phyloP scores from a whole-genome alignment of 2,888 invertebrate species.

The Chloroclysta siterata region DNA sequence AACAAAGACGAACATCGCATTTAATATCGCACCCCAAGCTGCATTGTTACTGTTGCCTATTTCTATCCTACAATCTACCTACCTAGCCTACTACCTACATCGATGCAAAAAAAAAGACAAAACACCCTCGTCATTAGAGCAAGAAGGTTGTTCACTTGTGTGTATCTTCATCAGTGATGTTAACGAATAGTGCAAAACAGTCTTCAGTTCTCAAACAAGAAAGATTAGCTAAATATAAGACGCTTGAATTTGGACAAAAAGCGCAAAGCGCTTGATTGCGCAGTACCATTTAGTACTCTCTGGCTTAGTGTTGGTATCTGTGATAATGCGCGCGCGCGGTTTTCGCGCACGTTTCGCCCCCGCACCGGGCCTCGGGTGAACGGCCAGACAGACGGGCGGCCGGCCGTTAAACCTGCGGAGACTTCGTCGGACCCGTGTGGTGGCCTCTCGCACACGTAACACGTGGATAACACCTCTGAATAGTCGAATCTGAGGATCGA shows the following conservation, averaged over 20 bases:
- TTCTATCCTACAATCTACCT: neutral
- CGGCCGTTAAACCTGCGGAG: constrained; percentile 82
- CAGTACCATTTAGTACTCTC: constrained; percentile 4
- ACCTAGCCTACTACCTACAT: no score
- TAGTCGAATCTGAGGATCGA: constrained; percentile 29
- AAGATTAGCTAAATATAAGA: constrained; percentile 24
- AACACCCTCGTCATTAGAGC: neutral
- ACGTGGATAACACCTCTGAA: constrained; percentile 48
- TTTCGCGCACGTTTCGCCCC: constrained; percentile 79
- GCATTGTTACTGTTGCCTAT: neutral
- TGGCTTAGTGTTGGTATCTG: constrained; percentile 32
- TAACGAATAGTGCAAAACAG: neutral
- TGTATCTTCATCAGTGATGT: constrained; percentile 9
- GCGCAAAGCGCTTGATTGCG: constrained; percentile 3
- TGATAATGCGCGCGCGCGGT: constrained; percentile 76
- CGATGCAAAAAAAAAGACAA: neutral
- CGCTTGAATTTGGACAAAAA: constrained; percentile 19
- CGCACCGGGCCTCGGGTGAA: constrained; percentile 82
- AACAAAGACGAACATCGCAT: constrained; percentile 13
- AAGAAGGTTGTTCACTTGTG: neutral
- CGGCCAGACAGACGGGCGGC: constrained; percentile 82
- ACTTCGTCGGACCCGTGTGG: constrained; percentile 65
- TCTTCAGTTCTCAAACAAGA: neutral
- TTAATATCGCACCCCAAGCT: constrained; percentile 3
- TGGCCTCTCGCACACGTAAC: constrained; percentile 57